Base-by-base conservation (phyloP, 2,888 invertebrate genomes). In the Perizoma flavofasciatum region DNA sequence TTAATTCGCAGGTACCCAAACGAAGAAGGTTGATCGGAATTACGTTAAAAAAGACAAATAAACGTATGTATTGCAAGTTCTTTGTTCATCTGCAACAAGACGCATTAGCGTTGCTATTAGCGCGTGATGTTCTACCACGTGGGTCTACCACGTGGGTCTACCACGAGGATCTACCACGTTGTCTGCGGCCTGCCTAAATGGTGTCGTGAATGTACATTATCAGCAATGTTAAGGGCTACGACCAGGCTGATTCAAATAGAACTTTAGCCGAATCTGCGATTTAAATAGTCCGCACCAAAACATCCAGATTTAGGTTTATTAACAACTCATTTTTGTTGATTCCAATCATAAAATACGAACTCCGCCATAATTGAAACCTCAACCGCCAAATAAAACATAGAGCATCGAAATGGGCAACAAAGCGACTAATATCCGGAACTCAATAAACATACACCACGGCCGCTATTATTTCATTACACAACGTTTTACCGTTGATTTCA, bases 21-120 rank as follows among this genome's bases (percentile, higher is more conserved):
- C n/a, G n/a, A n/a, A n/a, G n/a, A n/a, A 6, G 37, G 37, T 37
- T 37, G 6, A 37, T 6, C 7, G 37, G 37, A 6, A 37, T 3
- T 37, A 37, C 37, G 37, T 37, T 3, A 6, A 37, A 6, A 37
- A 37, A 37, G 3, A 37, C 37, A 37, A 5, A 10, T n/a, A 41
- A 5, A 4, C 44, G 44, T n/a, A n/a, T 6, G 43, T n/a, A 22
- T 39, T 37, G 37, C 50, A n/a, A 44, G 22, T 57, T 45, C 32
- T 40, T 39, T 10, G 37, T 50, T 47, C 39, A 9, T 40, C 10
- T 48, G 50, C 52, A 34, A 59, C 62, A 65, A 68, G 66, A 68
- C 69, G 63, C 73, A 78, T 81, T 80, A 77, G 75, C 78, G 78
- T 78, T 74, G 66, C 72, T 73, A 75, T 78, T 78, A 77, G 71